Conservation (phyloP, 2,113 vertebrate genomes). For the Antechinus stuartii region DNA sequence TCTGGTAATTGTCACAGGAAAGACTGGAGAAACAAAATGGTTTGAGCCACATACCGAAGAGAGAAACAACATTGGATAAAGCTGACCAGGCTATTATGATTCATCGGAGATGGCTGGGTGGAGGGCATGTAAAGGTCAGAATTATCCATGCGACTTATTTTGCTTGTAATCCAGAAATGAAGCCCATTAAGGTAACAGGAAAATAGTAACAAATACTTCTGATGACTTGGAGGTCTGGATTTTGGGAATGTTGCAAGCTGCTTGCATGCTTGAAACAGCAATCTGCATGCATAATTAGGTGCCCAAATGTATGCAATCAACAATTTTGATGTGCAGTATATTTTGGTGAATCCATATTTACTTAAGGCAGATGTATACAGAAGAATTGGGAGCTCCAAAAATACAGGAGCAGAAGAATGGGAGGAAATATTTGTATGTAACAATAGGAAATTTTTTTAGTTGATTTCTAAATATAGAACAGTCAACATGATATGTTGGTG, state of each 20-base stretch:
- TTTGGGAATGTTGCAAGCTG: constrained; percentile 69
- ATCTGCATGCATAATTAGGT: constrained; percentile 79
- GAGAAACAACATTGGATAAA: constrained; percentile 55
- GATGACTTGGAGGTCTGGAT: constrained; percentile 61
- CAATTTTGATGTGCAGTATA: constrained; percentile 76
- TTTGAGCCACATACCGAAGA: constrained; percentile 67
- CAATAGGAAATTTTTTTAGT: constrained; percentile 57
- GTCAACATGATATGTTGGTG: constrained; percentile 57
- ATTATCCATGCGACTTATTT: constrained; percentile 74
- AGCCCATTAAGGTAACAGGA: constrained; percentile 70
- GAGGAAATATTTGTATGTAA: constrained; percentile 69
- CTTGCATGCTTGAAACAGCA: constrained; percentile 68
- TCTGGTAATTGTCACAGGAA: constrained; percentile 56
- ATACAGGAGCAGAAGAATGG: constrained; percentile 55
- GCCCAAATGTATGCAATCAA: constrained; percentile 72
- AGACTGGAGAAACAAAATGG: constrained; percentile 60
- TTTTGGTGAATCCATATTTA: constrained; percentile 75
- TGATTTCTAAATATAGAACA: constrained; percentile 67
- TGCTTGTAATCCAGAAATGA: constrained; percentile 65
- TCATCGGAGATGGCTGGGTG: constrained; percentile 59
- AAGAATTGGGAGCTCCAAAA: constrained; percentile 49
- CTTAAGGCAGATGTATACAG: constrained; percentile 72
- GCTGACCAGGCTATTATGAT: constrained; percentile 72
- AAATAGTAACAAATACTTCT: constrained; percentile 69
- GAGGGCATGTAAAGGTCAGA: constrained; percentile 75